Percentiles rank a stretch among this genome's conserved stretches.
Conservation (phyloP, 2,797 vertebrate genomes). For the Anguilla pacifica region DNA sequence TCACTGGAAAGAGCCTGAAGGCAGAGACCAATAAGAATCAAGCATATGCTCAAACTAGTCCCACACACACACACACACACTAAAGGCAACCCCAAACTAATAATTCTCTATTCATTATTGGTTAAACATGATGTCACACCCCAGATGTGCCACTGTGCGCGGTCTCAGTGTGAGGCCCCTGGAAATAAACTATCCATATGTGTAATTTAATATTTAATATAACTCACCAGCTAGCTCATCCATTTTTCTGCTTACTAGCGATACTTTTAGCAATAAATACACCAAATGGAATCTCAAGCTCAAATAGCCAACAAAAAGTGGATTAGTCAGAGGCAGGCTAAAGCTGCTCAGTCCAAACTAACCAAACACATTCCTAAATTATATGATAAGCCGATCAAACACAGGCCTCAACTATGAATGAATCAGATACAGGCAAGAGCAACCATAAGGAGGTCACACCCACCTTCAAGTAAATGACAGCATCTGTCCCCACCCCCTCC, state of each 20-base stretch:
- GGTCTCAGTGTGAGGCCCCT: background rate
- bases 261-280: background rate
- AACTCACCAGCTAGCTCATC: background rate
- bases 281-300: background rate
- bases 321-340: background rate
- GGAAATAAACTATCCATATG: background rate
- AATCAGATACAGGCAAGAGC: background rate
- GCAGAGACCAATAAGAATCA: conserved; percentile 1
- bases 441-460: background rate
- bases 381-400: background rate
- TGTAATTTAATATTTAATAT: background rate
- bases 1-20: conserved; percentile 94
- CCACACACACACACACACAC: background rate
- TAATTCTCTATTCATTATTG: background rate
- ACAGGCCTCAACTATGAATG: background rate
- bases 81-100: background rate
- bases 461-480: conserved; percentile 99
- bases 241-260: background rate
- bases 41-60: background rate
- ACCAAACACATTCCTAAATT: background rate
- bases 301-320: background rate
- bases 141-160: background rate
- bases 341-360: background rate
- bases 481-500: conserved; percentile 96
- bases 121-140: background rate